phyloP scores from a whole-genome alignment of 2,797 vertebrate genomes.

The Amblyraja radiata region DNA sequence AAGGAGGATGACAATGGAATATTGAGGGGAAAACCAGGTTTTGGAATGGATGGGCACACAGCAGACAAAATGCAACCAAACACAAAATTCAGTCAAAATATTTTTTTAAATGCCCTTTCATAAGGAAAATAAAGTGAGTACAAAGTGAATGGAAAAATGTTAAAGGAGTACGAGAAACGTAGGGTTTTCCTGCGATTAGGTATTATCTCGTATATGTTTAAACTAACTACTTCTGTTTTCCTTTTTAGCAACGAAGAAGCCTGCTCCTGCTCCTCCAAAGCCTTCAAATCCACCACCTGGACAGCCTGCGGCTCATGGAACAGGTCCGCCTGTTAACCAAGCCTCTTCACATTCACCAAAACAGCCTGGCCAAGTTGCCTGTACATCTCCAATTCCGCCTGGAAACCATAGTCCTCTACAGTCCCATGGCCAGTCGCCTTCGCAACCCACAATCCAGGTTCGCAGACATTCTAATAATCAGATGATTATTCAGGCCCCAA shows the following conservation, averaged over 20 bases:
- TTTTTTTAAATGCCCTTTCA: not conserved
- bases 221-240: conserved; percentile 14
- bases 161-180: not conserved
- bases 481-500: conserved; percentile 79
- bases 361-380: conserved; percentile 45
- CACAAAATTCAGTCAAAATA: too few species aligned
- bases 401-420: conserved; percentile 55
- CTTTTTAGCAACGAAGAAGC: conserved; percentile 80
- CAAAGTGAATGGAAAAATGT: not conserved
- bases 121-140: not conserved
- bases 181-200: not conserved
- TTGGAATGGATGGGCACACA: not conserved
- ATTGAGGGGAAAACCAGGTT: not conserved
- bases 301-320: conserved; percentile 51
- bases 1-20: not conserved
- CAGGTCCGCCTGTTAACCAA: conserved; percentile 7
- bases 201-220: not conserved
- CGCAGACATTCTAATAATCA: conserved; percentile 78
- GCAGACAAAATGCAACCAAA: not conserved
- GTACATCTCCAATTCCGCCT: conserved; percentile 72
- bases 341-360: not conserved
- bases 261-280: conserved; percentile 90
- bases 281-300: conserved; percentile 75
- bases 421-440: not conserved
- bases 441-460: conserved; percentile 59